Conservation (phyloP, 2,113 vertebrate species). For the Eidolon helvum region DNA sequence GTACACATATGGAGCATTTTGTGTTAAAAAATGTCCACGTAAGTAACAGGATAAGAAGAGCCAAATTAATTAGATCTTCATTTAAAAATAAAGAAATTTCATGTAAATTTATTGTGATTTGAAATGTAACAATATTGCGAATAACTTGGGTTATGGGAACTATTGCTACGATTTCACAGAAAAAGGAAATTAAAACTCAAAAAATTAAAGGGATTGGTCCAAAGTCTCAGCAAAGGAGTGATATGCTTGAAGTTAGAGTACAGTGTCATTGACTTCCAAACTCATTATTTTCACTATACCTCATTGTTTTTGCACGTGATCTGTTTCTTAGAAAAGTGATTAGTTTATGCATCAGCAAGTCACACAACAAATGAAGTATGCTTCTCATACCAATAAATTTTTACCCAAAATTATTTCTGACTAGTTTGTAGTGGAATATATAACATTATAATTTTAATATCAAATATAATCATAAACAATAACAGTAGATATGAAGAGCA, state of each 20-base stretch:
- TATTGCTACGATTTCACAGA: background rate
- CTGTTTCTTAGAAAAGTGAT: background rate
- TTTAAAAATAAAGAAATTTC: background rate
- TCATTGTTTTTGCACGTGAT: background rate
- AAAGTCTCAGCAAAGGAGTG: background rate
- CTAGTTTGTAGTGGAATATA: background rate
- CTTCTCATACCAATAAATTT: background rate
- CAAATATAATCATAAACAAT: background rate
- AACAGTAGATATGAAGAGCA: background rate
- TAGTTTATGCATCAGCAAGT: background rate
- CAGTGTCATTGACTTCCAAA: background rate
- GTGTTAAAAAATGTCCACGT: conserved; percentile 98
- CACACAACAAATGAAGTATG: background rate
- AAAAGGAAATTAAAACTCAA: background rate
- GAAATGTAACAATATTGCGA: background rate
- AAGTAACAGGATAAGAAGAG: conserved; percentile 75
- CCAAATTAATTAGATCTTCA: background rate
- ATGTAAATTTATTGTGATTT: background rate
- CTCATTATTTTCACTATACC: background rate
- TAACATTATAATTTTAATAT: background rate
- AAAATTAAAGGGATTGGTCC: background rate
- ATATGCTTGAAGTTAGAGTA: background rate
- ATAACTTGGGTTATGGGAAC: background rate
- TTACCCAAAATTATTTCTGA: background rate
- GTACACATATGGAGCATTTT: conserved; percentile 98